phyloP scores from a whole-genome alignment of 2,888 invertebrate species.

The Lingula anatina region DNA sequence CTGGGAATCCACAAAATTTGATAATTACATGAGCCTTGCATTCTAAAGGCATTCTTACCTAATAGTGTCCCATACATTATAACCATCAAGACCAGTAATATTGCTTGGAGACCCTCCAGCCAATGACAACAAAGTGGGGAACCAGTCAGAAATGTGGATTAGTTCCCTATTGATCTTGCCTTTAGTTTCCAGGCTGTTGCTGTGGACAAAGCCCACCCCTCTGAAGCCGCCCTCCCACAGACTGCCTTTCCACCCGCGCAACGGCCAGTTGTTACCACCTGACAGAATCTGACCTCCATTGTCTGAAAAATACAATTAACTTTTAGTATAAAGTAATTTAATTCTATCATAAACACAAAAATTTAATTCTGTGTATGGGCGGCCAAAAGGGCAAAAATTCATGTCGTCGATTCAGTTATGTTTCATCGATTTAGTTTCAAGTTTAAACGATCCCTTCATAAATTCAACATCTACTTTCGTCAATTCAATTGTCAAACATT shows the following conservation, averaged over 20 bases:
- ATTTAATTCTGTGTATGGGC: background rate
- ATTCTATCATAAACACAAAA: too few species aligned
- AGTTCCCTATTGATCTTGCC: constrained; percentile 19
- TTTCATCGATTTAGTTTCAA: too few species aligned
- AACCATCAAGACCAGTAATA: constrained; percentile 39
- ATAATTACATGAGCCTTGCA: too few species aligned
- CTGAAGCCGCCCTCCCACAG: constrained; percentile 32
- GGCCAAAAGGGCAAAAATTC: too few species aligned
- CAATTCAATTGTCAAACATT: too few species aligned
- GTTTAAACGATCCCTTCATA: too few species aligned
- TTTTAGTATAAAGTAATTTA: too few species aligned
- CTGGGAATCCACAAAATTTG: too few species aligned
- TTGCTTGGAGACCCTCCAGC: constrained; percentile 34
- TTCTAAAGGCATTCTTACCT: constrained; percentile 22
- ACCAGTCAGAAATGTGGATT: constrained; percentile 48
- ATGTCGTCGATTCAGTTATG: too few species aligned
- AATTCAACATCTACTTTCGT: too few species aligned
- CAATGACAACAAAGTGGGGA: constrained; percentile 38
- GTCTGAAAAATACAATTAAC: constrained; percentile 48
- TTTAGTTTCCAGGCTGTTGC: constrained; percentile 15
- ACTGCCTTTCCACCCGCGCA: constrained; percentile 27
- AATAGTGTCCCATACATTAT: constrained; percentile 41
- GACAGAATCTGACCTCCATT: constrained; percentile 26
- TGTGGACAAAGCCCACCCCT: constrained; percentile 44
- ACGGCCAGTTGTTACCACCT: constrained; percentile 33